Conservation (phyloP, 1,140 invertebrate genomes). For the Olivierus martensii region DNA sequence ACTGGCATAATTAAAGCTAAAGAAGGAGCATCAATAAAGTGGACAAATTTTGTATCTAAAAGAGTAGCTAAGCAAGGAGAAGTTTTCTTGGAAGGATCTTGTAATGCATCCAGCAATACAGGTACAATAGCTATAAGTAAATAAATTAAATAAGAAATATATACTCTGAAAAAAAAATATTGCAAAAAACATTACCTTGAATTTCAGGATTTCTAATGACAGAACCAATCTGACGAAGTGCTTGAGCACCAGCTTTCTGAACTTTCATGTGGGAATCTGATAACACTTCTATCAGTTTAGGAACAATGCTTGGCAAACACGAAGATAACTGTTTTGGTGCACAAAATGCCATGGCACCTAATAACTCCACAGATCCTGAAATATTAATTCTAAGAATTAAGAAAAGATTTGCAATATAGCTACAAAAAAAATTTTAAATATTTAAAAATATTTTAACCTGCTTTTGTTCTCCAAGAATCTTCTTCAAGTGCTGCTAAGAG, state of each 20-base stretch:
- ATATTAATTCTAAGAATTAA: not conserved
- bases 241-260: constrained; percentile 90
- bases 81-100: constrained; percentile 94
- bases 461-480: constrained; percentile 98
- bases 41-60: constrained; percentile 94
- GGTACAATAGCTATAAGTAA: constrained; percentile 63
- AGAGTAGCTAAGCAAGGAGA: constrained; percentile 79
- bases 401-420: not conserved
- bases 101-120: constrained; percentile 75
- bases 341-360: constrained; percentile 96
- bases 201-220: constrained; percentile 99
- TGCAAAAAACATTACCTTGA: constrained; percentile 47
- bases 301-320: constrained; percentile 93
- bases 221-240: constrained; percentile 89
- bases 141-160: not conserved
- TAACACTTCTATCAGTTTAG: constrained; percentile 92
- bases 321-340: constrained; percentile 96
- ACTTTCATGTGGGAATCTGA: constrained; percentile 97
- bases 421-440: not conserved
- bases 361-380: constrained; percentile 79
- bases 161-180: not conserved
- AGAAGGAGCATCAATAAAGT: constrained; percentile 98
- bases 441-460: constrained; percentile 51
- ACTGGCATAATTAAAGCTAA: constrained; percentile 98
- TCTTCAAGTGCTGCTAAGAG: constrained; percentile 85